Evolutionary conservation across 2,113 vertebrate genomes (phyloP), one percentile per base, ranked within the genome.

Genomic region (Hippolais icterina): DNA sequence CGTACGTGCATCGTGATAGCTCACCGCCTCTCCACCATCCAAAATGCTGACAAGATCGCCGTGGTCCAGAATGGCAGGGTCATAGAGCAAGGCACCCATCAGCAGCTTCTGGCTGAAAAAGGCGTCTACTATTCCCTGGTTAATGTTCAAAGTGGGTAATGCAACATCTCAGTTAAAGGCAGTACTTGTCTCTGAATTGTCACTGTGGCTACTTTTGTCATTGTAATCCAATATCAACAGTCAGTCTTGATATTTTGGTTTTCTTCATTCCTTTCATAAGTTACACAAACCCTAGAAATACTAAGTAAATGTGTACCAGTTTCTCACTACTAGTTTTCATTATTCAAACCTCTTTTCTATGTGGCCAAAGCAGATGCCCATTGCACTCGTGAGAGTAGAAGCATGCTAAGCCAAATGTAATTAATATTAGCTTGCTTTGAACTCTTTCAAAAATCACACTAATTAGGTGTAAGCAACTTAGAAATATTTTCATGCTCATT

Each of bases 1-100:
- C 98, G 99, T 42, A 99, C 99, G 2, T 99, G 99, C 93, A 99
- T 99, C 1, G 83, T 99, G 37, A 98, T 99, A 29, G 98, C 99
- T 39, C 99, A 99, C 74, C 98, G 99, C 54, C 98, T 99, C 78
- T 99, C 99, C 96, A 99, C 99, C 87, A 98, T 99, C 94, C 99
- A 99, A 93, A 99, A 98, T 1, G 99, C 99, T 1, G 98, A 99
- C 97, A 94, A 97, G 39, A 99, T 99, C 6, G 98, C 98, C 0
- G 99, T 99, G 76, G 74, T 99, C 70, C 97, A 99, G 93, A 98
- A 98, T 0, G 99, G 99, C 31, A 97, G 92, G 49, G 94, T 99
- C 12, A 66, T 97, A 42, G 99, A 99, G 84, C 97, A 98, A 31
- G 99, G 99, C 64, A 99, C 98, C 0, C 99, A 99, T 63, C 98